phyloP scores from a whole-genome alignment of 2,797 vertebrate genomes.

The Garrulus glandarius region DNA sequence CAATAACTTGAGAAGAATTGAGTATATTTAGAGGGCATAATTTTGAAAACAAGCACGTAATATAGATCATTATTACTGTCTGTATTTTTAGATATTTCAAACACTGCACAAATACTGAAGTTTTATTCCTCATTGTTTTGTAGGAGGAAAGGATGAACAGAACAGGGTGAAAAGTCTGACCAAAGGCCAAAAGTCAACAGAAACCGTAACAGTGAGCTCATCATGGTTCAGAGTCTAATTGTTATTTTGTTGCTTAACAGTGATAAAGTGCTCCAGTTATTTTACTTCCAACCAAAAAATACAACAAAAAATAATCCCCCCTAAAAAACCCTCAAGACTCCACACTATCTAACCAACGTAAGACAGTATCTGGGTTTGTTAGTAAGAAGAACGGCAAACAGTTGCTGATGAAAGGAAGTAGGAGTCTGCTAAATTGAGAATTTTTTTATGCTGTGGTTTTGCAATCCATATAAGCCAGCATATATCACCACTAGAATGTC shows the following conservation, averaged over 20 bases:
- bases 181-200: background rate
- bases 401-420: background rate
- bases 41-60: background rate
- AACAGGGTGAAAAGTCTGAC: background rate
- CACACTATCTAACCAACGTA: rapidly evolving
- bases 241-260: background rate
- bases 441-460: background rate
- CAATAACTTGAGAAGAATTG: slow-evolving; percentile 10
- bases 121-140: background rate
- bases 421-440: background rate
- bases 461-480: background rate
- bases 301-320: background rate
- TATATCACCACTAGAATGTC: background rate
- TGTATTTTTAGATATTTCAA: background rate
- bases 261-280: background rate
- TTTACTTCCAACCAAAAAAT: background rate
- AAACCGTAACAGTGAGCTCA: background rate
- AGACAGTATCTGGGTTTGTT: background rate
- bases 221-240: background rate
- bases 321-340: rapidly evolving
- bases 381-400: background rate
- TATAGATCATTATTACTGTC: background rate
- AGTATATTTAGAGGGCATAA: slow-evolving; percentile 40
- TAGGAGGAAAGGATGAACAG: background rate
- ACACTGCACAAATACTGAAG: background rate